Percentiles rank a stretch among this genome's conserved stretches.
phyloP scores from a whole-genome alignment of 2,888 invertebrate species.

The Idaea straminata region DNA sequence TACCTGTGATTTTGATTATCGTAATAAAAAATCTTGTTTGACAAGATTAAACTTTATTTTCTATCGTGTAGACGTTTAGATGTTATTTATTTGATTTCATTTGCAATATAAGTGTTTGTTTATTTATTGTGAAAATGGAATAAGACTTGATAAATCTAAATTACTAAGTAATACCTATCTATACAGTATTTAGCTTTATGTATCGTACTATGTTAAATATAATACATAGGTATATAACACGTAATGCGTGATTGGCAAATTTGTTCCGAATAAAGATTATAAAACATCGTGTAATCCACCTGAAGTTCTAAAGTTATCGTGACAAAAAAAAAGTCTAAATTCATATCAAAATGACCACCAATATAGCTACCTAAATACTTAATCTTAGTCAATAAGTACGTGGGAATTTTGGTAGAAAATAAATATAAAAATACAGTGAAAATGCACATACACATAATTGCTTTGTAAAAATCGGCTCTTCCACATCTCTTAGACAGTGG shows the following conservation, averaged over 20 bases:
- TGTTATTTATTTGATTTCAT: conserved; percentile 34
- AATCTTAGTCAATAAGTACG: background rate
- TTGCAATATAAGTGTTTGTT: conserved; percentile 26
- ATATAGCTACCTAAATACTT: background rate
- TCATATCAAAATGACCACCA: background rate
- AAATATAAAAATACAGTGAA: background rate
- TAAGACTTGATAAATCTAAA: conserved; percentile 42
- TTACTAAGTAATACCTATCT: conserved; percentile 28
- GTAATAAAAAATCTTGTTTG: conserved; percentile 67
- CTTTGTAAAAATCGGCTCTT: background rate
- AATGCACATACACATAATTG: background rate
- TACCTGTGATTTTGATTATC: conserved; percentile 72
- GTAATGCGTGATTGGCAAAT: conserved; percentile 1
- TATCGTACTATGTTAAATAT: conserved; percentile 1
- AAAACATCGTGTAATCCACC: background rate
- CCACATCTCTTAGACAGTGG: background rate
- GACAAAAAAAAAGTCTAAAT: background rate
- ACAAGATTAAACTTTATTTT: conserved; percentile 56
- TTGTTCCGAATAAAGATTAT: conserved; percentile 2
- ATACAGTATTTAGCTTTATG: conserved; percentile 26
- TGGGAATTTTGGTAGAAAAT: background rate
- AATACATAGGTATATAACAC: background rate
- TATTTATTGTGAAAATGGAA: conserved; percentile 37
- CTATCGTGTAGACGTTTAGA: conserved; percentile 39
- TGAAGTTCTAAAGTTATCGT: background rate